Evolutionary conservation across 2,888 invertebrate genomes (phyloP), one percentile per base, ranked within the genome.

Genomic region (Erebia aethiops): DNA sequence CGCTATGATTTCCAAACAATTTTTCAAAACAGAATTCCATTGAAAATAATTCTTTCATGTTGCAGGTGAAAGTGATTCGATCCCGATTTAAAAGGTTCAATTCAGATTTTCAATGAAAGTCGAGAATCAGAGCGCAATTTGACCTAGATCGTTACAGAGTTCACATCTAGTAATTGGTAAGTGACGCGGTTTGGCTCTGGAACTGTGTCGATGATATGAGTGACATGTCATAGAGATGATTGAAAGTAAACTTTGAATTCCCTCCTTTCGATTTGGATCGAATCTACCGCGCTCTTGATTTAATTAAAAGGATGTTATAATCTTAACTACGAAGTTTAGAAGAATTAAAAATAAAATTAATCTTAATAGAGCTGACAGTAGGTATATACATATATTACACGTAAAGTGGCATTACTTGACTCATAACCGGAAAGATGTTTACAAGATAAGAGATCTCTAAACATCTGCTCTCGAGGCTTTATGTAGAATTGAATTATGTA

Each of bases 131-230:
- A 58, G 72, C 72, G 61, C 60, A 52, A 67, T 72, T 64, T 74
- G 74, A 74, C 74, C 74, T 67, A 74, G 71, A 74, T 74, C 67
- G 49, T 71, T 69, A 69, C 49, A 64, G 71, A 72, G 64, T 74
- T 72, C 72, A 64, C 61, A 67, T 69, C 72, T 51, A 61, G 71
- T 67, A 67, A 61, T 61, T 69, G 67, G 61, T 35, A 35, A 74
- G 54, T 74, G 71, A 74, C 64, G 64, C 57, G 41, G n/a, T 56
- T 69, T 57, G 51, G 35, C 26, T 16, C 16, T 69, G 63, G 56
- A 69, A 49, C 13, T 69, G 49, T 69, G 56, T 57, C 58, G 67
- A 67, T 60, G 46, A 11, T 51, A 61, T 60, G 41, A 68, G 54
- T 56, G 54, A 51, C 14, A 65, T 46, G 56, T 46, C 13, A 69